Conservation (phyloP, 1,140 invertebrate species). For the Drosophila leontia region DNA sequence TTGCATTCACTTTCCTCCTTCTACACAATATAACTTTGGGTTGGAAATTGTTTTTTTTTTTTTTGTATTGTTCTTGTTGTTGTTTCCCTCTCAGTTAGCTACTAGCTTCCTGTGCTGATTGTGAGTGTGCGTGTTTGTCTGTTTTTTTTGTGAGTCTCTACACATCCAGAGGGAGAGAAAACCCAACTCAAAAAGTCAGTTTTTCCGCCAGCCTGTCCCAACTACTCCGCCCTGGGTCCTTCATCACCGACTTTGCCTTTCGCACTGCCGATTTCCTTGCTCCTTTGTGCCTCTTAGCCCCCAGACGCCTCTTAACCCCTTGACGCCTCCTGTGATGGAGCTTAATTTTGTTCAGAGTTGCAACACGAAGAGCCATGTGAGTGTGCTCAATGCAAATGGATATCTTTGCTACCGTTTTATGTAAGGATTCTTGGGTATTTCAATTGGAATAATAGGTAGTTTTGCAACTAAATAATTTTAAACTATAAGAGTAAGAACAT, state of each 20-base stretch:
- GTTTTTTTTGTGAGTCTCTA: neutral
- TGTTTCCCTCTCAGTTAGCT: constrained; percentile 18
- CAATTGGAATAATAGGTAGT: too few species aligned
- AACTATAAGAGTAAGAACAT: neutral
- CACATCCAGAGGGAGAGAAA: constrained; percentile 5
- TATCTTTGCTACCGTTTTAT: constrained; percentile 8
- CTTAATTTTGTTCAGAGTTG: constrained; percentile 43
- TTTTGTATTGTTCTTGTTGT: constrained; percentile 3
- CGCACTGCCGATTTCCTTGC: constrained; percentile 5
- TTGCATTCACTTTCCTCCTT: constrained; percentile 25
- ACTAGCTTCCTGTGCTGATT: constrained; percentile 26
- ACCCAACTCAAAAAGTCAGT: constrained; percentile 55
- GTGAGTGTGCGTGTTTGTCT: constrained; percentile 28
- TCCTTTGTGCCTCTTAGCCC: constrained; percentile 18
- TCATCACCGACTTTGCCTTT: constrained; percentile 7
- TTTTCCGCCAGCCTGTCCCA: constrained; percentile 2
- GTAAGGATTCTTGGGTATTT: neutral
- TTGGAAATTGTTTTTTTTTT: constrained; percentile 31
- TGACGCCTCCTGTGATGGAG: constrained; percentile 23
- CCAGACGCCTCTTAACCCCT: constrained; percentile 11
- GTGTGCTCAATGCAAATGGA: constrained; percentile 46
- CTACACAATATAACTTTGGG: constrained; percentile 40
- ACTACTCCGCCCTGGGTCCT: neutral
- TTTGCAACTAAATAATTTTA: neutral
- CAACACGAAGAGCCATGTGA: constrained; percentile 41